Base-by-base conservation (phyloP, 1,140 invertebrate genomes). In the Neodiprion pinetum region DNA sequence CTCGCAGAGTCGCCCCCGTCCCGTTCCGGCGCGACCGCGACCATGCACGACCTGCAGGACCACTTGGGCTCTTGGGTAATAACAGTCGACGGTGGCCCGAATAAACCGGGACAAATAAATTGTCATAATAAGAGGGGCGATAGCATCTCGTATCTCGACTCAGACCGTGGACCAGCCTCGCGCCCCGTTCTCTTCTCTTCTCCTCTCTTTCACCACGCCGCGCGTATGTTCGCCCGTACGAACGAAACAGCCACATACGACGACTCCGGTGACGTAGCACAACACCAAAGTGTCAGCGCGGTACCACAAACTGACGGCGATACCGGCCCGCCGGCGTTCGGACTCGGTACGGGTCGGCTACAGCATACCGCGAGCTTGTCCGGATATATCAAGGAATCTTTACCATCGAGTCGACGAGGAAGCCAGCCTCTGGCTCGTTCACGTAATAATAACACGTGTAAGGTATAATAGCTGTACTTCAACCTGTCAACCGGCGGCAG, bases 11-110 rank as follows among this genome's bases (percentile, higher is more conserved):
- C 14, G 11, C 3, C 14, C 21, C 40, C 21, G 11, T 12, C 40
- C 40, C 17, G n/a, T 61, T 9, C 47, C 11, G 21, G 11, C 53
- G 48, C 48, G 40, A 14, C 28, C 49, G 47, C 47, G 40, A 68
- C 72, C 40, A 40, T 40, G 28, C 28, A 40, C 28, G 28, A 40
- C 28, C 28, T 40, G 28, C 28, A 40, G 28, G 28, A 28, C 14
- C 73, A 74, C 73, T 65, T 61, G 28, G 53, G 8, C 67, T 23
- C 47, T 23, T 73, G 53, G 53, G 47, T 73, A 73, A 73, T 73
- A 71, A 72, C 70, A 75, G 28, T 75, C 49, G 50, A 48, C 21
- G 68, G 50, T 50, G 21, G n/a, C 17, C 67, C 67, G 53, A 70
- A 74, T 17, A 70, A 48, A 21, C 40, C 40, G 23, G 67, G 21